A percentile compares a stretch with the other conserved stretches of the same genome.
Conservation (phyloP, 2,888 invertebrate species). For the Cantharis flavilabris region DNA sequence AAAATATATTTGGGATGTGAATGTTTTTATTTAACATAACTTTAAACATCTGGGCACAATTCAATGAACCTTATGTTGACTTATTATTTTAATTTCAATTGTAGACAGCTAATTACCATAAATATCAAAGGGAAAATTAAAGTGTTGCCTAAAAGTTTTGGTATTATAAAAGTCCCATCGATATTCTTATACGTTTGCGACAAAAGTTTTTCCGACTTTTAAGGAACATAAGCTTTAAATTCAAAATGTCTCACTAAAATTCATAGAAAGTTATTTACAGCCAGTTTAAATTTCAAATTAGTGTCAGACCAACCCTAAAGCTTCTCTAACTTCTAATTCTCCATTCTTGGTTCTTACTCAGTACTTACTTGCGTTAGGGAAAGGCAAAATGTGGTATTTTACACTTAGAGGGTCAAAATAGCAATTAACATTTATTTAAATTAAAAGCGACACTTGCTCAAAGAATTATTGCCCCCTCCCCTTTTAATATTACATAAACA, state of each 20-base stretch:
- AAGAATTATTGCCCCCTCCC: constrained; percentile 19
- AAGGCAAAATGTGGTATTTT: constrained; percentile 30
- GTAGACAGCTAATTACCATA: constrained; percentile 44
- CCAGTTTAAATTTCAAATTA: constrained; percentile 55
- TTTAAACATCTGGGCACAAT: constrained; percentile 28
- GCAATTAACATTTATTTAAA: constrained; percentile 33
- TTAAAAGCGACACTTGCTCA: constrained; percentile 27
- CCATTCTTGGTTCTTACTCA: constrained; percentile 32
- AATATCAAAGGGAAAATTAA: constrained; percentile 25
- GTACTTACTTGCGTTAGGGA: constrained; percentile 29
- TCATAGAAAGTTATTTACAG: constrained; percentile 52
- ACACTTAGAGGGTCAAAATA: constrained; percentile 33
- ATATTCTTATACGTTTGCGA: constrained; percentile 10
- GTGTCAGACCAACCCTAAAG: constrained; percentile 44
- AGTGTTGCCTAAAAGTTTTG: background rate
- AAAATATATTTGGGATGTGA: constrained; percentile 23
- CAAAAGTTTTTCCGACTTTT: constrained; percentile 18
- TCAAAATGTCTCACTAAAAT: constrained; percentile 47
- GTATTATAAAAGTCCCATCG: constrained; percentile 18
- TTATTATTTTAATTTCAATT: constrained; percentile 43
- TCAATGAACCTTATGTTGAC: constrained; percentile 26
- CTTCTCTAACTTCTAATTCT: constrained; percentile 33
- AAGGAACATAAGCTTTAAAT: constrained; percentile 24
- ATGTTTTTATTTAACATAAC: constrained; percentile 23
- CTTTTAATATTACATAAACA: background rate